These are phyloP conservation scores for Crocuta crocuta DNA, from an alignment of 2,113 vertebrate species.

Conservation along the genomic window DNA sequence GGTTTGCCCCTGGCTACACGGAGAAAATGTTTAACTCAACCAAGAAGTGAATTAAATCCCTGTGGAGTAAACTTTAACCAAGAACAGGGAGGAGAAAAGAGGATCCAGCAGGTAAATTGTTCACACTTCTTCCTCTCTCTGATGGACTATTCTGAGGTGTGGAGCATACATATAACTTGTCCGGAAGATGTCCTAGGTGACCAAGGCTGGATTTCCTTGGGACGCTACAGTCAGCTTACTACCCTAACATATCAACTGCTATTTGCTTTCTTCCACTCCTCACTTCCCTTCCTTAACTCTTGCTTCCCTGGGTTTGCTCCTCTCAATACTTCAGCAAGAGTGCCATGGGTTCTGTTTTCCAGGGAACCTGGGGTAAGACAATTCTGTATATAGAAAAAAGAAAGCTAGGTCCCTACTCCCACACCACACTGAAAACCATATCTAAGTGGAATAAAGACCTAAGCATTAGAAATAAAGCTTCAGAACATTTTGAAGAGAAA, in stretches of 20 bases:
- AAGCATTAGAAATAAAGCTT: neutral
- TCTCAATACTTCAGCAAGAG: neutral
- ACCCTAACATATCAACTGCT: neutral
- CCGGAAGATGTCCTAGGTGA: neutral
- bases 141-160: neutral
- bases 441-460: neutral
- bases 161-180: neutral
- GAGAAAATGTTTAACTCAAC: neutral
- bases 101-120: no score
- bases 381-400: neutral
- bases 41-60: neutral
- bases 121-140: neutral
- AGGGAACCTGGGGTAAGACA: neutral
- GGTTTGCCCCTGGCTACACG: neutral
- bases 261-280: neutral
- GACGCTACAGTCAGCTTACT: neutral
- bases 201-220: neutral
- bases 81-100: neutral
- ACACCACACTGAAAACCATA: neutral
- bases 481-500: conserved; percentile 41
- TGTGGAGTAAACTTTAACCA: neutral
- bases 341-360: neutral
- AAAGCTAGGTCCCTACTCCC: neutral
- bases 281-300: neutral
- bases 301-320: neutral